These are phyloP conservation scores for Otus sunia DNA, from an alignment of 2,113 vertebrate genomes.

Conservation along the genomic window DNA sequence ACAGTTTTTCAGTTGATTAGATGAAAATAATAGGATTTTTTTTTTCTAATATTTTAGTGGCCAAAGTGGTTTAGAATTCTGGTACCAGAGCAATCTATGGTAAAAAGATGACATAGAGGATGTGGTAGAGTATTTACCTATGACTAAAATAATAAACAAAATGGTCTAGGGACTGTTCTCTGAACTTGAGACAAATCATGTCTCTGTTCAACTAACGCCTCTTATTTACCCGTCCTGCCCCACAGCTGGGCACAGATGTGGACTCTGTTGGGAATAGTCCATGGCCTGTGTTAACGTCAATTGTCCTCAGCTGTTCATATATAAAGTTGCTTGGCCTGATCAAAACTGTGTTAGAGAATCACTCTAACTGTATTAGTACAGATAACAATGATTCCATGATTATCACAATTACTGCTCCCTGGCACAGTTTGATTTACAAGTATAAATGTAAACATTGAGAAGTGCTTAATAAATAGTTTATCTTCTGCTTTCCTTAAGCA, in stretches of 20 bases:
- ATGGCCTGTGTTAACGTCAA: accelerated
- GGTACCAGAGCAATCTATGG: neutral
- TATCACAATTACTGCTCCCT: neutral
- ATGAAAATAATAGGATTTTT: neutral
- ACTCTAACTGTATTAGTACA: neutral
- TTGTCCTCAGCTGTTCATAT: neutral
- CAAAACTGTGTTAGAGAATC: neutral
- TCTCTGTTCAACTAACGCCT: neutral
- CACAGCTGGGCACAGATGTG: neutral
- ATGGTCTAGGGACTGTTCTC: neutral
- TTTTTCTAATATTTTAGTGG: neutral
- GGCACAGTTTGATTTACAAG: neutral
- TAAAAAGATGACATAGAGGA: neutral
- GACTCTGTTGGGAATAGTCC: neutral
- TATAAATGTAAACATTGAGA: neutral
- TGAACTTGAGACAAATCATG: neutral
- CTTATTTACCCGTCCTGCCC: neutral
- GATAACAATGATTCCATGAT: neutral
- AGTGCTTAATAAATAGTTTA: neutral
- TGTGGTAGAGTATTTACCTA: neutral
- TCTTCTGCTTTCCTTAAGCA: neutral
- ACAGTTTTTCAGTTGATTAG: neutral
- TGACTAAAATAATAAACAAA: neutral
- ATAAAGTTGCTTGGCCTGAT: neutral
- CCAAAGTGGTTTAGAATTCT: neutral